Evolutionary conservation across 2,113 vertebrate genomes (phyloP), one percentile per base, ranked within the genome.

Genomic region (Scortum barcoo): DNA sequence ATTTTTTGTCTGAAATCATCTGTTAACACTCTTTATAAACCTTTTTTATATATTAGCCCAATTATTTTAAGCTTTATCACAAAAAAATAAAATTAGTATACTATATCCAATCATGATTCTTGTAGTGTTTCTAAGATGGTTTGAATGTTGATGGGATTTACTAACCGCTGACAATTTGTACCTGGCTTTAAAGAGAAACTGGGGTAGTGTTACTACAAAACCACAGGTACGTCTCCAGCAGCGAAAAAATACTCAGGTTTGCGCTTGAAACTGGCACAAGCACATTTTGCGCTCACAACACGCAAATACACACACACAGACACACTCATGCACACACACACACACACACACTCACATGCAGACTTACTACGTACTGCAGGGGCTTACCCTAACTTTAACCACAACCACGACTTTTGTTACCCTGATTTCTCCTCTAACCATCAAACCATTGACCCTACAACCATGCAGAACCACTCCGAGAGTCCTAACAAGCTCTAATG

Each of bases 171-270:
- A 56, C 19, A 50, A 33, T 73, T 56, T 78, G 0, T 65, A 53
- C 0, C 0, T 11, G 22, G 30, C 13, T 71, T 61, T 75, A 0
- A 72, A 73, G 30, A 7, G 20, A 70, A 74, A 57, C 66, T 78
- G 24, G 65, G 22, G 26, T 26, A 72, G 73, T 50, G 30, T 62
- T 72, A 81, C 82, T 53, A 73, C 19, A 69, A 84, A 82, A 87
- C 85, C 88, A 79, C 78, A 79, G 3, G 17, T 30, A 38, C 0
- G 3, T 69, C n/a, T 40, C 9, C 1, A 5, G 33, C 33, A 26
- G 54, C 51, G 42, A 26, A 38, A 1, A 63, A 20, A 24, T 46
- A 22, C 19, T 72, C 48, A 0, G 1, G 44, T 57, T 61, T 38
- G 22, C 57, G 24, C 62, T 13, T 62, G 14, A 86, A 56, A 58